Conservation (phyloP, 1,140 invertebrate species). For the Anastrepha ludens region DNA sequence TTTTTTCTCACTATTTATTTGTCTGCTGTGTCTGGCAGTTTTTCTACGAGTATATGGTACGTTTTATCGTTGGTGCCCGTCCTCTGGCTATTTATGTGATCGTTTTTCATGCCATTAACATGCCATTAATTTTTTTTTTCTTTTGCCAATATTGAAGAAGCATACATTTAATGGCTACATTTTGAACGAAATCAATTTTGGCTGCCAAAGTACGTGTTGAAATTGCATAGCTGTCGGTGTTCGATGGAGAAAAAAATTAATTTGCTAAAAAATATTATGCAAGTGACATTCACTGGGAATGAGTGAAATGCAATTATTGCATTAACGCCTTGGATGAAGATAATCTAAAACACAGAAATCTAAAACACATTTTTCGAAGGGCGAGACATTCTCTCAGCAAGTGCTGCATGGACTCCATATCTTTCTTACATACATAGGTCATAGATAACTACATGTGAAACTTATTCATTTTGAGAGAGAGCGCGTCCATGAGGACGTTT, state of each 20-base stretch:
- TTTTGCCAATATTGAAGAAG: neutral
- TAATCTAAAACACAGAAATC: too few relatives aligned
- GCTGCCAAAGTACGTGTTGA: slow-evolving; percentile 1
- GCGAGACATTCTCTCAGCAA: too few relatives aligned
- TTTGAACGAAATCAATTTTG: slow-evolving; percentile 45
- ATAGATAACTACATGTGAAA: too few relatives aligned
- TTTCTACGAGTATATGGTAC: neutral
- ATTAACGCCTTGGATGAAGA: neutral
- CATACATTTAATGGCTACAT: neutral
- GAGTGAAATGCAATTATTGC: slow-evolving; percentile 16
- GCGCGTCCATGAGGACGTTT: too few relatives aligned
- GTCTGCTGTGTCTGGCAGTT: neutral
- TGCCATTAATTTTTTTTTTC: slow-evolving; percentile 33
- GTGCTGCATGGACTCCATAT: too few relatives aligned
- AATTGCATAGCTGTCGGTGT: neutral
- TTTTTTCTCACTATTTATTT: neutral
- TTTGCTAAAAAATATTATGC: slow-evolving; percentile 16
- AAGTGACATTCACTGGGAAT: slow-evolving; percentile 10
- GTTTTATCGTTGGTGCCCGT: neutral
- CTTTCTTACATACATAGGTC: too few relatives aligned
- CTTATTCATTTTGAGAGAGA: too few relatives aligned
- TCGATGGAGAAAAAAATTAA: neutral
- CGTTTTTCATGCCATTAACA: slow-evolving; percentile 40
- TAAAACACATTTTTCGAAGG: too few relatives aligned
- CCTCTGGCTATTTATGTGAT: slow-evolving; percentile 4